Conservation (phyloP, 2,797 vertebrate genomes). For the Setipinna tenuifilis region DNA sequence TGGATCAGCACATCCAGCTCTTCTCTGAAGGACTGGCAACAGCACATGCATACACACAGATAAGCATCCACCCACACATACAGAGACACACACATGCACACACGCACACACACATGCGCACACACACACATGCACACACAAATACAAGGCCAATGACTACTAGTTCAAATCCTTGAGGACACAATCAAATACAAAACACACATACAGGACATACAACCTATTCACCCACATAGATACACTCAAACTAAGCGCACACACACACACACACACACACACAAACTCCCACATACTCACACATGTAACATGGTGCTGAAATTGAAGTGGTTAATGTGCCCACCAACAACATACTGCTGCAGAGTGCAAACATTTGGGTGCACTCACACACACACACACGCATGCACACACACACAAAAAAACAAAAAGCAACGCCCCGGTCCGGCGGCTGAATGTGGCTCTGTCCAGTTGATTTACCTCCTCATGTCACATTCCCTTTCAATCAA, state of each 20-base stretch:
- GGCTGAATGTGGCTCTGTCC: background rate
- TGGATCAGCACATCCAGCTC: constrained; percentile 96
- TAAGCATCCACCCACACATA: constrained; percentile 1
- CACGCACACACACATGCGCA: background rate
- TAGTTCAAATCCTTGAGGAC: background rate
- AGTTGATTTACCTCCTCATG: background rate
- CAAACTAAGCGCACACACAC: constrained; percentile 25
- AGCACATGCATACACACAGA: constrained; percentile 19
- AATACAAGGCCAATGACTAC: background rate
- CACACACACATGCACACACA: constrained; percentile 1
- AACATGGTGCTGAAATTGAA: background rate
- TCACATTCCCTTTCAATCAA: constrained; percentile 14
- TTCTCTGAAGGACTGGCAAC: constrained; percentile 90
- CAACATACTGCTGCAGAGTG: background rate
- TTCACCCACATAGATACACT: background rate
- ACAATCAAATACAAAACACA: constrained; percentile 17
- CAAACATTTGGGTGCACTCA: constrained; percentile 2
- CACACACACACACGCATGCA: constrained; percentile 12
- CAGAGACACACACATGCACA: background rate
- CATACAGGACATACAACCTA: background rate
- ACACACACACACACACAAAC: constrained; percentile 19
- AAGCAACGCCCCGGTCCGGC: background rate
- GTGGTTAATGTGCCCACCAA: constrained; percentile 7
- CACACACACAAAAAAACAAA: background rate
- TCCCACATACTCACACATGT: constrained; percentile 26